Base-by-base conservation (phyloP, 2,888 invertebrate genomes). In the Drosophila lutescens region DNA sequence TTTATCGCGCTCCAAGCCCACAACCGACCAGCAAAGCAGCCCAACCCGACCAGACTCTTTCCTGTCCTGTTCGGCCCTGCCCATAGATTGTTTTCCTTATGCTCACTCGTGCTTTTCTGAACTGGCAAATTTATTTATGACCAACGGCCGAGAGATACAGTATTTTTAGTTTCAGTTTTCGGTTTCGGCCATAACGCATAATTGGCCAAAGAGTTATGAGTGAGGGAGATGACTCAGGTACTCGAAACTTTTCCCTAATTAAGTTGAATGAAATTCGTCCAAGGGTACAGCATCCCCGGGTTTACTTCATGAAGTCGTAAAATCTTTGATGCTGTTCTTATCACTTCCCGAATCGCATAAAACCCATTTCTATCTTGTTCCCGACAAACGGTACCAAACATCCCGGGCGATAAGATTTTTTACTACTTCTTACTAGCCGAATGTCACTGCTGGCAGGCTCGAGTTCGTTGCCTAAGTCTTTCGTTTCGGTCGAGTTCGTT, bases 51-150 rank as follows among this genome's bases (percentile, higher is more conserved):
- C 59, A 44, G 30, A 46, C 23, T 44, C 61, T 51, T 50, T 61
- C 26, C 62, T 62, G 53, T 32, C 53, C 58, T 41, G 40, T 32
- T 72, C 71, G 74, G 79, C 80, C 79, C 84, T 76, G 82, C 74
- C 85, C 80, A 81, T 84, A 78, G 84, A 86, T 81, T 84, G 47
- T 70, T 61, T 56, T 58, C 32, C 62, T 47, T 58, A 46, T 62
- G 26, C 61, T 53, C 38, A 20, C 58, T 34, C 41, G 59, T 17
- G 44, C 34, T 44, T 23, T 68, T 73, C 67, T 72, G 40, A 55
- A 74, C 80, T 80, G 73, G 69, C 77, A 73, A 79, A 83, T 76
- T 84, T 87, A 84, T 85, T 86, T 85, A 85, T 78, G 87, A 62
- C 56, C 78, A 78, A 63, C 34, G 69, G 63, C 65, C 59, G 47